Evolutionary conservation across 2,113 vertebrate genomes (phyloP), one percentile per base, ranked within the genome.

Genomic region (Neoarius graeffei): DNA sequence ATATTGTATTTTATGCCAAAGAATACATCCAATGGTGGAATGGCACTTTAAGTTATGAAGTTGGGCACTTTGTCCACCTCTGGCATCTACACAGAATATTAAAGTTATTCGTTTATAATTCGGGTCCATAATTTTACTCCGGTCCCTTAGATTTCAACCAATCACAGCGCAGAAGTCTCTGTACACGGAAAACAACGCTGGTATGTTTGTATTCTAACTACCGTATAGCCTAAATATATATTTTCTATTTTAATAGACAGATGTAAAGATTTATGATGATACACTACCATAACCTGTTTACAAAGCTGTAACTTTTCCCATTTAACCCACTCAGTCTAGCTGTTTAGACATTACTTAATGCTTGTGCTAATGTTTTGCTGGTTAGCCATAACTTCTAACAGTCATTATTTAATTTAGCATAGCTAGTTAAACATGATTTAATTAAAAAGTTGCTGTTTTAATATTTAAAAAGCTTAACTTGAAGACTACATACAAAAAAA

Each of bases 81-180:
- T 42, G 42, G 42, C n/a, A 56, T 11, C n/a, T 57, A 13, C 19
- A 20, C 0, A 56, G 8, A 76, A 50, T 54, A 30, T 19, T 4
- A 20, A 52, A 52, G 1, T 20, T 52, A 4, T 77, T 42, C 35
- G 30, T 64, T 52, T 62, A n/a, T 50, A 7, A 62, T 10, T n/a
- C 1, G 1, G 11, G 23, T 50, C 8, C 1, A 15, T 71, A 80
- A 19, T 83, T 90, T 79, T 10, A 19, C 52, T 13, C 54, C 14
- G 35, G 64, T 73, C 83, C 88, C 88, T 85, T 83, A 86, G 23
- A 19, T 27, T 30, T 54, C 69, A 77, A 81, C 88, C 71, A 67
- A 86, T 89, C 50, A 81, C 79, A 2, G 67, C 10, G 66, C 54
- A 66, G 81, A 25, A 2, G 10, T 87, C 57, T 11, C 14, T 0